Evolutionary conservation across 2,113 vertebrate genomes (phyloP).

Genomic region (Dasyornis broadbenti): DNA sequence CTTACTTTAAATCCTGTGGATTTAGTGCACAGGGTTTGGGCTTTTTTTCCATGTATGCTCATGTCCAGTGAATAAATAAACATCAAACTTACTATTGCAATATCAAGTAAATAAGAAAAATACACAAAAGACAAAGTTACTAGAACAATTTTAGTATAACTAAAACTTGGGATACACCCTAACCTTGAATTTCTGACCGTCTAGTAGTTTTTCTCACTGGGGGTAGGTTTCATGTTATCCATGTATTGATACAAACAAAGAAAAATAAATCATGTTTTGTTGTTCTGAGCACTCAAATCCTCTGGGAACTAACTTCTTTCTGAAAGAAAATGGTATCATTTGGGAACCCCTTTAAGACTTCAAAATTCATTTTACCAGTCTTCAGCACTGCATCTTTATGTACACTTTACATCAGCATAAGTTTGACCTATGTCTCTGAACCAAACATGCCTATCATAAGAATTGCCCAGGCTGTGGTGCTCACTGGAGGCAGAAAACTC

Average conservation of each 20-base stretch:
- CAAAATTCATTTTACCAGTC: neutral
- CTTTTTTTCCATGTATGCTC: rapidly evolving
- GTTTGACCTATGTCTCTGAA: neutral
- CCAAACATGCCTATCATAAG: neutral
- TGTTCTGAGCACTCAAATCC: neutral
- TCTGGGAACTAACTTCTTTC: neutral
- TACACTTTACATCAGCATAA: neutral
- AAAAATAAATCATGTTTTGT: neutral
- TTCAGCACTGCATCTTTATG: neutral
- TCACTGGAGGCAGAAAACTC: neutral
- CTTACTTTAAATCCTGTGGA: neutral
- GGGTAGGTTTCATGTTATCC: neutral
- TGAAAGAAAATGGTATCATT: neutral
- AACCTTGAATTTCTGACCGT: neutral
- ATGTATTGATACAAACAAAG: neutral
- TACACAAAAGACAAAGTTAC: neutral
- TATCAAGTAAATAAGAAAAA: neutral
- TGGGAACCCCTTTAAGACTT: neutral
- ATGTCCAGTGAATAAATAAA: neutral
- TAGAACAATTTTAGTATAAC: neutral
- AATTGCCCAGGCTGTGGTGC: neutral
- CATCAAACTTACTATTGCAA: neutral
- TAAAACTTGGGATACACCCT: neutral
- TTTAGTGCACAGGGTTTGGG: neutral
- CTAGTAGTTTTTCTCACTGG: neutral